Conservation (phyloP, 2,113 vertebrate genomes). For the Pipa parva region DNA sequence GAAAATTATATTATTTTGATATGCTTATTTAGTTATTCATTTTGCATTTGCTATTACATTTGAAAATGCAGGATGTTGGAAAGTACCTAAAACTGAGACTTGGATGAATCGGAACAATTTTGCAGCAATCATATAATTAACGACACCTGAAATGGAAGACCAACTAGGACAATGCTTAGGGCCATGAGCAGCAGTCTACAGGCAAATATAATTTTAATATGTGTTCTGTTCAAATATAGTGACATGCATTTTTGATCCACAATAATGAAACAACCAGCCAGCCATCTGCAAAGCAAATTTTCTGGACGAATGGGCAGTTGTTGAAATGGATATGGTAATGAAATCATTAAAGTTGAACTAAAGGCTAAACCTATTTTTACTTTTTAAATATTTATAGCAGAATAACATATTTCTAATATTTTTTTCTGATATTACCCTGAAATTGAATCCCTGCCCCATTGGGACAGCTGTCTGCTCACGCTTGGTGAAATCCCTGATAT, state of each 20-base stretch:
- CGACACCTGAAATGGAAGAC: not conserved
- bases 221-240: slow-evolving; percentile 1
- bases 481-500: not conserved
- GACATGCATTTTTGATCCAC: slow-evolving; percentile 18
- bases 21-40: too few species aligned
- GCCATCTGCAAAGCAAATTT: slow-evolving; percentile 6
- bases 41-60: too few species aligned
- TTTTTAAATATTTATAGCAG: not conserved
- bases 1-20: too few species aligned
- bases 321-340: slow-evolving; percentile 1
- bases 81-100: too few species aligned
- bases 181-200: slow-evolving; percentile 10
- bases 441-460: not conserved
- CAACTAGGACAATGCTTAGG: slow-evolving; percentile 18
- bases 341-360: slow-evolving; percentile 1
- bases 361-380: too few species aligned
- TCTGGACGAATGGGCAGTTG: slow-evolving; percentile 14
- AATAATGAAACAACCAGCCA: slow-evolving; percentile 15
- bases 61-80: too few species aligned
- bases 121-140: too few species aligned
- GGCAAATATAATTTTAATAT: slow-evolving; percentile 31
- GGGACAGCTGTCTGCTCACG: not conserved
- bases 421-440: not conserved
- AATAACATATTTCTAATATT: not conserved
- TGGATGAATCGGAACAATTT: too few species aligned